Base-by-base conservation (phyloP, 1,140 invertebrate species). In the Drosophila ambigua region DNA sequence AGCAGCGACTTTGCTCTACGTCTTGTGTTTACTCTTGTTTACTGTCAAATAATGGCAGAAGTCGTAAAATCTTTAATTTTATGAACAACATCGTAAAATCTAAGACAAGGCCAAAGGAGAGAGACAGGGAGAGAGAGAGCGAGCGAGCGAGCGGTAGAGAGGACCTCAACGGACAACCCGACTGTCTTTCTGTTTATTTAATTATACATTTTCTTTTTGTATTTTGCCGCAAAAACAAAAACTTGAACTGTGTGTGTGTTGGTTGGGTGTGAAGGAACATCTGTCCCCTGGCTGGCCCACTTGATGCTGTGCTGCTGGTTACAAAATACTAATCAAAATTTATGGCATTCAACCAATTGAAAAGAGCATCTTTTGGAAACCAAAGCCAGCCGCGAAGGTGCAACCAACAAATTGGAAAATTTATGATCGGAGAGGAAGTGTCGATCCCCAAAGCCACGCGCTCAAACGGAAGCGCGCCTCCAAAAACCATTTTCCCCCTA, bases 1-100 rank as follows among this genome's bases (percentile, higher is more conserved):
- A 35, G 9, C 9, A 35, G 35, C 2, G 35, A 45, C 45, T 48
- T 15, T n/a, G 55, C 9, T 45, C 2, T 11, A 11, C 28, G 20
- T 45, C 23, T 20, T 16, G 41, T 61, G 65, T 59, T 61, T 65
- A 60, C 49, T 52, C 76, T 75, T 83, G 79, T 82, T 82, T 82
- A 82, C 74, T 78, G 74, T 83, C 79, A 78, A 82, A 82, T 82
- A 82, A 82, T 82, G 75, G 65, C 74, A 48, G 35, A 44, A 5
- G 69, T 83, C 79, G 79, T 83, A 64, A 83, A 81, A 79, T 54
- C 41, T 44, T 28, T 41, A 39, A 67, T 60, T 83, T 83, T 83
- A 83, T 64, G 71, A 61, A 43, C 50, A 26, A 54, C 23, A 59
- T 83, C 79, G 75, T 83, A 62, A 83, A 83, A 59, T 59, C 64